A percentile compares a stretch with the other conserved stretches of the same genome.
Evolutionary conservation across 2,888 invertebrate species (phyloP).

Genomic region (Dryomyza anilis): DNA sequence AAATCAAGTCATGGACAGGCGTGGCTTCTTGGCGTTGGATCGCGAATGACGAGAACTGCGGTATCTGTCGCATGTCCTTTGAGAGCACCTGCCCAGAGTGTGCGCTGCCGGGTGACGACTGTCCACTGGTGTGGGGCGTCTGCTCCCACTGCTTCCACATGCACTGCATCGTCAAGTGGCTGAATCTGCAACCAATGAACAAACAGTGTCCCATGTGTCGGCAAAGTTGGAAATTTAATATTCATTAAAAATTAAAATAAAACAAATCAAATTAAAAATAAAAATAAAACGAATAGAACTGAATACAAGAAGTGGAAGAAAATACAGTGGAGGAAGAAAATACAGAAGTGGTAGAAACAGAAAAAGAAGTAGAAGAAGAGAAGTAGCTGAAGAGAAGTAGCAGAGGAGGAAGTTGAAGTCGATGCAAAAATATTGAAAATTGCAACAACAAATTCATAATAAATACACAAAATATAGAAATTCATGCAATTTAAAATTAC

Average conservation of each 20-base stretch:
- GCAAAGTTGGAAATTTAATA: slow-evolving; percentile 98
- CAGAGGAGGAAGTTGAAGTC: too few species aligned
- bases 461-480: too few species aligned
- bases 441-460: too few species aligned
- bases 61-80: slow-evolving; percentile 98
- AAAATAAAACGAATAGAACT: slow-evolving; percentile 24
- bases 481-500: too few species aligned
- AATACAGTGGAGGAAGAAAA: too few species aligned
- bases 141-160: slow-evolving; percentile 99
- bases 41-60: slow-evolving; percentile 98
- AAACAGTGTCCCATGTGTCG: slow-evolving; percentile 96
- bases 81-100: slow-evolving; percentile 98
- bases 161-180: slow-evolving; percentile 99
- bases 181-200: slow-evolving; percentile 87
- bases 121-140: slow-evolving; percentile 97
- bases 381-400: too few species aligned
- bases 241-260: slow-evolving; percentile 63
- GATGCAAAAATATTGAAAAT: too few species aligned
- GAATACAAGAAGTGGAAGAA: neutral
- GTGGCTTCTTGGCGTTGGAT: slow-evolving; percentile 99
- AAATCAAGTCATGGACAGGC: slow-evolving; percentile 76
- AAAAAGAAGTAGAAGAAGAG: too few species aligned
- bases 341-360: too few species aligned
- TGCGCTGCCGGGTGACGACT: slow-evolving; percentile 96
- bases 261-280: slow-evolving; percentile 24